A percentile compares a stretch with the other conserved stretches of the same genome.
Conservation (phyloP, 53 echinoderm and acorn worm genomes). For the Hippasteria phrygiana region DNA sequence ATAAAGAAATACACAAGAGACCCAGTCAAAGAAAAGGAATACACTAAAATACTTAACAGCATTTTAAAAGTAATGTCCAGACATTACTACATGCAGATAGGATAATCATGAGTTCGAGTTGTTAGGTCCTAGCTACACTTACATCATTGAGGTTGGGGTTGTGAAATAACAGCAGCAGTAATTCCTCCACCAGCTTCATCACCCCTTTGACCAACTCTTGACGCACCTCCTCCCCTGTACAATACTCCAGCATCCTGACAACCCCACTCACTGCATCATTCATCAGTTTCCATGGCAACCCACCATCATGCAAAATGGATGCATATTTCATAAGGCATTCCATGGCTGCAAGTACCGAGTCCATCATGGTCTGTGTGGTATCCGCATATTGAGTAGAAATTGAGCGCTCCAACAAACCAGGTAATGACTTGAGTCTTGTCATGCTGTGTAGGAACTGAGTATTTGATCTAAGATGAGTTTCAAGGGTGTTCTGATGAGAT, state of each 20-base stretch:
- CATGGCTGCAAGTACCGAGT: conserved; percentile 4
- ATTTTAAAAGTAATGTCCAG: no score
- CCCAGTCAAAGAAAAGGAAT: no score
- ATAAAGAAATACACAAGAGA: no score
- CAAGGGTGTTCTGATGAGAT: background rate
- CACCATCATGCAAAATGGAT: background rate
- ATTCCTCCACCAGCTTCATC: background rate
- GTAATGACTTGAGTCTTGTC: conserved; percentile 46
- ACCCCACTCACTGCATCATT: conserved; percentile 51
- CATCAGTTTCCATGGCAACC: conserved; percentile 59
- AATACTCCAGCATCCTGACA: conserved; percentile 18
- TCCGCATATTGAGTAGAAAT: background rate
- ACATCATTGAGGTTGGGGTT: conserved; percentile 48
- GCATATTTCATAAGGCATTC: background rate
- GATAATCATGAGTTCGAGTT: no score
- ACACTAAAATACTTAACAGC: no score
- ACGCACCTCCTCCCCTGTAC: background rate
- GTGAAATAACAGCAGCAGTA: conserved; percentile 33
- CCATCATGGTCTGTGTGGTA: background rate
- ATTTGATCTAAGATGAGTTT: conserved; percentile 7
- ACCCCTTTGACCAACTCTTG: conserved; percentile 27
- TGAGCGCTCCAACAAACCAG: background rate
- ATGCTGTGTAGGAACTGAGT: conserved; percentile 68
- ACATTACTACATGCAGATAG: no score
- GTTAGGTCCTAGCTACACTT: conserved; percentile 32